phyloP scores from a whole-genome alignment of 2,888 invertebrate species.

The Netelia virgata region DNA sequence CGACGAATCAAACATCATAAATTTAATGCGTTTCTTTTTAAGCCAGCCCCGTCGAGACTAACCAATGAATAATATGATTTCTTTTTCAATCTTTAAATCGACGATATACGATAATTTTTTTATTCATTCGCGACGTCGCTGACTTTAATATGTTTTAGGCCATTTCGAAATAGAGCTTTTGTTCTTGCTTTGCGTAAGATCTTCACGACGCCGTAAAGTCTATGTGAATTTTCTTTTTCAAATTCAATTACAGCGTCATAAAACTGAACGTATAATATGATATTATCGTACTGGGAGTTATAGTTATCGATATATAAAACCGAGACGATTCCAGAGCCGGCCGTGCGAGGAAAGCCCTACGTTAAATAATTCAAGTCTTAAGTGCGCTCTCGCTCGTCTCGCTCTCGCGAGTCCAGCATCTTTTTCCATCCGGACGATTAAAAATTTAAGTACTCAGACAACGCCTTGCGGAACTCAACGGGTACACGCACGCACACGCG shows the following conservation, averaged over 20 bases:
- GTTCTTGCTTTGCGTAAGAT: no score
- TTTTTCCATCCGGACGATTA: slow-evolving; percentile 75
- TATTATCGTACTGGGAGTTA: neutral
- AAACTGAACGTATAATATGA: neutral
- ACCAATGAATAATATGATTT: no score
- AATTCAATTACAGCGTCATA: neutral
- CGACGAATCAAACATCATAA: no score
- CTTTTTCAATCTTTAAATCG: no score
- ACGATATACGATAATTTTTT: no score
- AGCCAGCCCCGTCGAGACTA: no score
- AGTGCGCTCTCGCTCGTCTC: slow-evolving; percentile 76
- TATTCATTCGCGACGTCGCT: no score
- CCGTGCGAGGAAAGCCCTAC: slow-evolving; percentile 5
- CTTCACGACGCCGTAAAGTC: no score
- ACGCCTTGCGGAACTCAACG: slow-evolving; percentile 59
- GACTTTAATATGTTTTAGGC: no score
- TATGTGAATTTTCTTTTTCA: no score
- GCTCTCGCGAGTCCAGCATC: slow-evolving; percentile 69
- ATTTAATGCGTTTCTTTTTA: no score
- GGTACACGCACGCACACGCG: slow-evolving; percentile 3
- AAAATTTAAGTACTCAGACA: slow-evolving; percentile 76
- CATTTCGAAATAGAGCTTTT: no score
- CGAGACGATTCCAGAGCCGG: slow-evolving; percentile 11
- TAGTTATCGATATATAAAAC: neutral
- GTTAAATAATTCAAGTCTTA: slow-evolving; percentile 78